phyloP scores from a whole-genome alignment of 1,140 invertebrate species.

The Macrocentrus cingulum region DNA sequence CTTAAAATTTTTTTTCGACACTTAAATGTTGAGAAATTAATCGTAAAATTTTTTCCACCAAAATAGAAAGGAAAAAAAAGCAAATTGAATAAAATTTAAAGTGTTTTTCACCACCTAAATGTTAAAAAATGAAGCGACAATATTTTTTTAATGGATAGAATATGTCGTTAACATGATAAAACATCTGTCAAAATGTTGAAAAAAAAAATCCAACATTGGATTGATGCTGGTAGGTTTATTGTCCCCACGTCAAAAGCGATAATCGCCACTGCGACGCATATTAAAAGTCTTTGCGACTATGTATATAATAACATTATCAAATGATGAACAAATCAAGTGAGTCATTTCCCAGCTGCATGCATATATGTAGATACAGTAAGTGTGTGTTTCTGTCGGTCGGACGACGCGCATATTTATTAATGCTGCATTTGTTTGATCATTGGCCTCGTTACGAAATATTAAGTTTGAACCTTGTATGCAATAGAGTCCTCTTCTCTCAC shows the following conservation, averaged over 20 bases:
- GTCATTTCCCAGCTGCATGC: constrained; percentile 16
- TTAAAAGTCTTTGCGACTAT: background rate
- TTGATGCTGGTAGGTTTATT: background rate
- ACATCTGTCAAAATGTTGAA: no score
- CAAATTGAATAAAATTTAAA: no score
- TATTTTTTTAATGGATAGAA: no score
- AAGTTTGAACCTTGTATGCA: background rate
- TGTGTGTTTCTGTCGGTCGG: background rate
- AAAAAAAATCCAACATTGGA: no score
- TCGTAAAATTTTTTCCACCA: no score
- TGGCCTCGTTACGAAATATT: background rate
- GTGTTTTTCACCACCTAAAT: no score
- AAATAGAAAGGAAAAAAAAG: no score
- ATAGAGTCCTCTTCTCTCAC: background rate
- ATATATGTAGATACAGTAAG: background rate
- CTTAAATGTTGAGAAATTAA: no score
- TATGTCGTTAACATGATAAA: no score
- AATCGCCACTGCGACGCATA: constrained; percentile 4
- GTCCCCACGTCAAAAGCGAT: background rate
- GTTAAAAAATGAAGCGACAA: no score
- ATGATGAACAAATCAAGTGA: constrained; percentile 17
- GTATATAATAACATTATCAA: constrained; percentile 10
- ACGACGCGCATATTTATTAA: background rate
- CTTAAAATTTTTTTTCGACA: no score
- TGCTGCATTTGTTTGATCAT: background rate